Evolutionary conservation across 2,888 invertebrate species (phyloP).

Genomic region (Pegoplata infirma): DNA sequence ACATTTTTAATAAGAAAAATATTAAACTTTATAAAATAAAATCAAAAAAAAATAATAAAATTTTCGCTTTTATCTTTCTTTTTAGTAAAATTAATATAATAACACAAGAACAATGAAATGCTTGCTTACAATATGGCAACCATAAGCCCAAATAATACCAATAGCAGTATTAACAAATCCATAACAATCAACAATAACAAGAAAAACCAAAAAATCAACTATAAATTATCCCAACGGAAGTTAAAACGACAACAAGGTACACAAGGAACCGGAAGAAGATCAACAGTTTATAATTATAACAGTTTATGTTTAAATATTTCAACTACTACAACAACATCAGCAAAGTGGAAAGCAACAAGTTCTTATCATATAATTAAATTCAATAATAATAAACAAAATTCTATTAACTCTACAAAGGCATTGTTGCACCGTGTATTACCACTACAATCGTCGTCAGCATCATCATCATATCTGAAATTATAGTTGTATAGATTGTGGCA

Average conservation of each 20-base stretch:
- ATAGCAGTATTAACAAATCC: constrained; percentile 47
- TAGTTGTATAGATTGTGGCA: no score
- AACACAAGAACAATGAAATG: no score
- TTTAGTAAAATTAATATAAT: no score
- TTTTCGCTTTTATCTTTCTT: no score
- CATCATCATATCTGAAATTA: no score
- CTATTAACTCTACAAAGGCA: constrained; percentile 24
- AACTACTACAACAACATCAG: background rate
- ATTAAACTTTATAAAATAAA: constrained; percentile 12
- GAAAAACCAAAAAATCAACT: constrained; percentile 27
- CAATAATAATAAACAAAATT: constrained; percentile 51
- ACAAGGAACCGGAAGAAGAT: constrained; percentile 42
- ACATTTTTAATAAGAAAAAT: background rate
- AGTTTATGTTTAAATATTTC: constrained; percentile 34
- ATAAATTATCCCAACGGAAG: constrained; percentile 40
- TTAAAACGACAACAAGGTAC: constrained; percentile 54
- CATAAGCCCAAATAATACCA: constrained; percentile 67
- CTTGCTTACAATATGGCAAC: constrained; percentile 73
- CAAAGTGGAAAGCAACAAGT: constrained; percentile 67
- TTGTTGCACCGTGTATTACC: constrained; percentile 37
- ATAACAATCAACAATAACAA: constrained; percentile 44
- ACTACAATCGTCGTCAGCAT: background rate
- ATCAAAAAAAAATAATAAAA: background rate
- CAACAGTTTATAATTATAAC: constrained; percentile 26
- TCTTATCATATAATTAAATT: constrained; percentile 60